A percentile compares a stretch with the other conserved stretches of the same genome.
These are phyloP conservation scores for Seira ritae DNA, from an alignment of 2,888 invertebrate species.

Conservation along the genomic window DNA sequence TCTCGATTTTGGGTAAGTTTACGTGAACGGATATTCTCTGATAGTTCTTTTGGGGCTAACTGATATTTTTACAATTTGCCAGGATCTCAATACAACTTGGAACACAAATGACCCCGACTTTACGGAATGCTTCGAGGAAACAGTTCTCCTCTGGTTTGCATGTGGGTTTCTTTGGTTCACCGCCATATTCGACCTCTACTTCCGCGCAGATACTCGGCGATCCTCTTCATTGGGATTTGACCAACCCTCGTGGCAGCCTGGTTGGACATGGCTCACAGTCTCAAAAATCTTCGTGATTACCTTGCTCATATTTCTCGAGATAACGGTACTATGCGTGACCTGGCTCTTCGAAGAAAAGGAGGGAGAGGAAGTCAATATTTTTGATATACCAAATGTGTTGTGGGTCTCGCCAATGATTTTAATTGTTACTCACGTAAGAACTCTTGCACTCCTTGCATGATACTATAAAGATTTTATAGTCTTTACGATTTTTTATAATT, in stretches of 20 bases:
- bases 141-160: slow-evolving; percentile 92
- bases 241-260: slow-evolving; percentile 26
- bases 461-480: slow-evolving; percentile 11
- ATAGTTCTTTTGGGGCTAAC: too few species aligned
- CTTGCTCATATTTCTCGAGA: slow-evolving; percentile 20
- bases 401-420: slow-evolving; percentile 32
- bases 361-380: not conserved
- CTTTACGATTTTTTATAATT: not conserved
- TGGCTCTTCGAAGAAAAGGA: not conserved
- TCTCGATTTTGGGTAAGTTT: slow-evolving; percentile 65
- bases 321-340: not conserved
- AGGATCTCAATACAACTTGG: slow-evolving; percentile 89
- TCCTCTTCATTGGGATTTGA: not conserved
- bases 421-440: slow-evolving; percentile 43
- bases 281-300: slow-evolving; percentile 30
- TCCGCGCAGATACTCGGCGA: slow-evolving; percentile 74
- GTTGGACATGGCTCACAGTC: slow-evolving; percentile 29
- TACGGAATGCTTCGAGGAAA: slow-evolving; percentile 94
- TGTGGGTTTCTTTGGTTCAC: slow-evolving; percentile 89
- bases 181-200: slow-evolving; percentile 85
- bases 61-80: slow-evolving; percentile 75
- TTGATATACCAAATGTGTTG: slow-evolving; percentile 24
- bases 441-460: not conserved
- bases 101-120: slow-evolving; percentile 87
- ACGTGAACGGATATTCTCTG: too few species aligned